phyloP scores from a whole-genome alignment of 2,888 invertebrate genomes.

The Brenthis daphne region DNA sequence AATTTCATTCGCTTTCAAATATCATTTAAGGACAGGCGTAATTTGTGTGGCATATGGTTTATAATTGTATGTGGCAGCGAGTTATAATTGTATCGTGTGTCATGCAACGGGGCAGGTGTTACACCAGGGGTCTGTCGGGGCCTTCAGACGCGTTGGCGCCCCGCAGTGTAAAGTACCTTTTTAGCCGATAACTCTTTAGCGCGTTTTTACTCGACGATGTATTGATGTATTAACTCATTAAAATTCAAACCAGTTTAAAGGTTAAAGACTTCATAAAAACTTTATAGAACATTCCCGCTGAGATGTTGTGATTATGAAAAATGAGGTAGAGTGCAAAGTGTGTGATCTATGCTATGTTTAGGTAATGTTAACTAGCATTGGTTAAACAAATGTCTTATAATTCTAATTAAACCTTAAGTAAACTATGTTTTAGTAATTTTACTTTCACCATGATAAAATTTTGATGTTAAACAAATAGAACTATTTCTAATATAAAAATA shows the following conservation, averaged over 20 bases:
- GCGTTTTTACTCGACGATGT: slow-evolving; percentile 65
- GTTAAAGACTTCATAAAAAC: slow-evolving; percentile 74
- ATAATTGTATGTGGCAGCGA: slow-evolving; percentile 52
- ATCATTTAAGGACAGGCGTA: slow-evolving; percentile 44
- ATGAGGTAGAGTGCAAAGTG: slow-evolving; percentile 30
- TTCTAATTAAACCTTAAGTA: background rate
- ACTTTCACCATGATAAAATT: background rate
- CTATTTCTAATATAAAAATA: no score
- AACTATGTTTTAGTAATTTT: background rate
- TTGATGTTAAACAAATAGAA: no score
- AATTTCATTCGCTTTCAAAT: slow-evolving; percentile 44
- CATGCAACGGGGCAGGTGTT: slow-evolving; percentile 60
- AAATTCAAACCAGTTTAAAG: slow-evolving; percentile 74
- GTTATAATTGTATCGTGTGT: slow-evolving; percentile 49
- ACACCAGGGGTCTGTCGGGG: slow-evolving; percentile 62
- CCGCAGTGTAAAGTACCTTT: slow-evolving; percentile 67
- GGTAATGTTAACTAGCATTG: slow-evolving; percentile 27
- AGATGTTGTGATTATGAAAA: slow-evolving; percentile 52
- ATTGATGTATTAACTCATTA: slow-evolving; percentile 78
- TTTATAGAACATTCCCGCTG: slow-evolving; percentile 66
- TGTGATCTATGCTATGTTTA: slow-evolving; percentile 37
- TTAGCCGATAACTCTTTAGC: slow-evolving; percentile 66
- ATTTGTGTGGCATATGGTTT: slow-evolving; percentile 51
- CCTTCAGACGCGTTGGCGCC: slow-evolving; percentile 57
- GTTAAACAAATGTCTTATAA: slow-evolving; percentile 2